Conservation (phyloP, 2,797 vertebrate genomes). For the Aulostomus chinensis region DNA sequence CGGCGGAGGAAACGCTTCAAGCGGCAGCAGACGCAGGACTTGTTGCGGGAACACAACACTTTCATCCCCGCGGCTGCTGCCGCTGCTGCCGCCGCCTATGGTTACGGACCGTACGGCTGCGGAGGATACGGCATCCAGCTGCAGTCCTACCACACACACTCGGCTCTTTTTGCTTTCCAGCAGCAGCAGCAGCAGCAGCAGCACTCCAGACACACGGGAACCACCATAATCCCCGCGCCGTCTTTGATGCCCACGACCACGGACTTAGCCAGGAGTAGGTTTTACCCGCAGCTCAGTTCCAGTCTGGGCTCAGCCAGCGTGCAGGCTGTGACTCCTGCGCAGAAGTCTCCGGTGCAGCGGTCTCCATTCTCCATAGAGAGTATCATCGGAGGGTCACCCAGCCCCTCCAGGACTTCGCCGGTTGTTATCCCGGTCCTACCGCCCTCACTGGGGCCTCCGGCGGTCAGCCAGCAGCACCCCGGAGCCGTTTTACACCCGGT, state of each 20-base stretch:
- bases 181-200: constrained; percentile 74
- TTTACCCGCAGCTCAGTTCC: constrained; percentile 85
- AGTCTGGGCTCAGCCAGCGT: constrained; percentile 70
- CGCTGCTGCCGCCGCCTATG: constrained; percentile 76
- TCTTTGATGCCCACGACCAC: constrained; percentile 83
- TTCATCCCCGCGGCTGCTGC: constrained; percentile 81
- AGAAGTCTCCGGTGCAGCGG: constrained; percentile 77
- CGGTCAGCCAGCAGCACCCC: constrained; percentile 69
- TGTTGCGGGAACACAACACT: constrained; percentile 82
- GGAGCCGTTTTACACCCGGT: constrained; percentile 81
- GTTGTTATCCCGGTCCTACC: constrained; percentile 72
- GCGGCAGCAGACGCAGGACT: constrained; percentile 87
- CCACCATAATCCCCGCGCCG: constrained; percentile 82
- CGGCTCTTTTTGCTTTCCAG: constrained; percentile 89
- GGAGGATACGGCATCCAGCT: constrained; percentile 91
- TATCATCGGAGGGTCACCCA: constrained; percentile 87
- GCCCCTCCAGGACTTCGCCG: constrained; percentile 84
- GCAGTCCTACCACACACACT: constrained; percentile 89
- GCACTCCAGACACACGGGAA: constrained; percentile 69
- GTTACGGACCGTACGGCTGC: constrained; percentile 90
- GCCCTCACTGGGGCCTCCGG: constrained; percentile 66
- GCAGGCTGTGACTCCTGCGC: constrained; percentile 67
- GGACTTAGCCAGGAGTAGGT: constrained; percentile 85
- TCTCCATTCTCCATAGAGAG: constrained; percentile 96
- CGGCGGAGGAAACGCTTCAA: constrained; percentile 92